Evolutionary conservation across 2,113 vertebrate species (phyloP).

Genomic region (Tupaia tana): DNA sequence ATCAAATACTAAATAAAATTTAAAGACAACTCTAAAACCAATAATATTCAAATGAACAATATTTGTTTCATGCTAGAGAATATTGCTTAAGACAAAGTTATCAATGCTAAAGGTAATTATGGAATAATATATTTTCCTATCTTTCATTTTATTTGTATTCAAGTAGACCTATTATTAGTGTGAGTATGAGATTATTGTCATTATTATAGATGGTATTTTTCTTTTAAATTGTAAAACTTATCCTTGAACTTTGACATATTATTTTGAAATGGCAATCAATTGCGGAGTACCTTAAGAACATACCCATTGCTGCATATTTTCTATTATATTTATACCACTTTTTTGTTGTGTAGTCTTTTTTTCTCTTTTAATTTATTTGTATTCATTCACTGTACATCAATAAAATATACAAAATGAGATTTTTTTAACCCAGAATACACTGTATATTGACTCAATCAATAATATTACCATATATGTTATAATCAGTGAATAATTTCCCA

Average conservation of each 20-base stretch:
- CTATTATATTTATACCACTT: not conserved
- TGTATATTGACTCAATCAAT: too few relatives aligned
- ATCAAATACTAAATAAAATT: not conserved
- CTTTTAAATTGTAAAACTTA: conserved; percentile 11
- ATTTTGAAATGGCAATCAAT: conserved; percentile 32
- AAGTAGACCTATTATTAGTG: not conserved
- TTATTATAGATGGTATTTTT: not conserved
- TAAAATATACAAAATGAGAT: too few relatives aligned
- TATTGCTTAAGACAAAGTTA: not conserved
- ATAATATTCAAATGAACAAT: not conserved
- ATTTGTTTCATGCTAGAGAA: not conserved
- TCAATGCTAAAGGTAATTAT: not conserved
- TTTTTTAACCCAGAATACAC: too few relatives aligned
- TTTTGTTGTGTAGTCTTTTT: too few relatives aligned
- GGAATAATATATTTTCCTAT: not conserved
- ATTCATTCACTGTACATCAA: too few relatives aligned
- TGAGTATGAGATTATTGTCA: not conserved
- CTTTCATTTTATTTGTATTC: not conserved
- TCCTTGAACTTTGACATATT: not conserved
- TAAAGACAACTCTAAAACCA: not conserved
- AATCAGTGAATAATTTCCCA: too few relatives aligned
- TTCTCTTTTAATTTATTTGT: too few relatives aligned
- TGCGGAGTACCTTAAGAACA: not conserved
- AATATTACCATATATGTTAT: too few relatives aligned
- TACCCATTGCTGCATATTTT: not conserved